Evolutionary conservation across 2,113 vertebrate genomes (phyloP).

Genomic region (Maccullochella peelii): DNA sequence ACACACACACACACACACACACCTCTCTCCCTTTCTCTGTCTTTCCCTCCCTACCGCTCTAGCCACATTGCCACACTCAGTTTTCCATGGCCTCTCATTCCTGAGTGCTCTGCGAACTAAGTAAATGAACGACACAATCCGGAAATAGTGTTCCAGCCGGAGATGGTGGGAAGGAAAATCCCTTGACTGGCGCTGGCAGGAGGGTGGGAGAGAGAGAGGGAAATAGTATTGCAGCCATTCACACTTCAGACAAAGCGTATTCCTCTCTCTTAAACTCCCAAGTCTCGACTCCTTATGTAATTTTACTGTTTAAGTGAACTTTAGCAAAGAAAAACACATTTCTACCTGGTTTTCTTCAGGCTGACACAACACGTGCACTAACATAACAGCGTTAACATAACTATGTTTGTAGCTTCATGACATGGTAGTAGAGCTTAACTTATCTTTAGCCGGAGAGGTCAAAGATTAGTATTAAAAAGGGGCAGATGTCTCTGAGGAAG

Average conservation of each 20-base stretch:
- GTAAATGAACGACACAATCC: slow-evolving; percentile 81
- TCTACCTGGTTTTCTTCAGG: background rate
- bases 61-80: slow-evolving; percentile 76
- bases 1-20: slow-evolving; percentile 20
- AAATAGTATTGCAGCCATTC: slow-evolving; percentile 54
- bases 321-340: background rate
- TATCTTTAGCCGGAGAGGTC: slow-evolving; percentile 71
- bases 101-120: slow-evolving; percentile 71
- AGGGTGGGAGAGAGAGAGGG: slow-evolving; percentile 47
- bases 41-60: slow-evolving; percentile 50
- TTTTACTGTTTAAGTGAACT: slow-evolving; percentile 25
- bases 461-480: slow-evolving; percentile 63
- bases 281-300: background rate
- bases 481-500: slow-evolving; percentile 53
- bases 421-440: slow-evolving; percentile 58
- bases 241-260: slow-evolving; percentile 45
- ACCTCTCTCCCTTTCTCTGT: slow-evolving; percentile 47
- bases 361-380: slow-evolving; percentile 8
- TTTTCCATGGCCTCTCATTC: slow-evolving; percentile 83
- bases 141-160: slow-evolving; percentile 79
- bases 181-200: slow-evolving; percentile 68
- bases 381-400: slow-evolving; percentile 16
- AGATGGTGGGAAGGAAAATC: slow-evolving; percentile 82
- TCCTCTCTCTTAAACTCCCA: slow-evolving; percentile 24
- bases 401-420: slow-evolving; percentile 7